Percentiles rank a stretch among this genome's conserved stretches.
These are phyloP conservation scores for Drosophila monieri DNA, from an alignment of 2,888 invertebrate genomes.

Conservation along the genomic window DNA sequence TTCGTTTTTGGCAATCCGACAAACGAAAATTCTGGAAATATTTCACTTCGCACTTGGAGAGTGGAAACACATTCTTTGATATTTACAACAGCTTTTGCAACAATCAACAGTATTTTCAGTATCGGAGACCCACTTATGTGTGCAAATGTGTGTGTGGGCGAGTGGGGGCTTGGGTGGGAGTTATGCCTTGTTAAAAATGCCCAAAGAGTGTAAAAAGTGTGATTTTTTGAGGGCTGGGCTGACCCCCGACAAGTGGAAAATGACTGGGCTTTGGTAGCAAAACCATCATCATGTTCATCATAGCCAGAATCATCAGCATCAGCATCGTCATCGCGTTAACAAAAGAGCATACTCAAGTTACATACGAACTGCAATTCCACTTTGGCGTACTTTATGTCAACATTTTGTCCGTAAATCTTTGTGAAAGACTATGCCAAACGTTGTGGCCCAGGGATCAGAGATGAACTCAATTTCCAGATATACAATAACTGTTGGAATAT, in stretches of 20 bases:
- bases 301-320: constrained; percentile 23
- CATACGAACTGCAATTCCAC: constrained; percentile 81
- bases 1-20: neutral
- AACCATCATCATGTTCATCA: constrained; percentile 32
- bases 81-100: constrained; percentile 19
- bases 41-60: neutral
- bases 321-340: constrained; percentile 71
- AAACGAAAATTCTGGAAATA: neutral
- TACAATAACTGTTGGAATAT: no score
- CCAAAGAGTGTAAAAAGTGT: constrained; percentile 57
- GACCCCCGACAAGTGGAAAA: constrained; percentile 31
- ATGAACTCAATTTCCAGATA: neutral
- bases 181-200: constrained; percentile 74
- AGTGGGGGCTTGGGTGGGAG: constrained; percentile 17
- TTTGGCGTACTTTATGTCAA: constrained; percentile 80
- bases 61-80: constrained; percentile 19
- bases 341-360: constrained; percentile 81
- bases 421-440: constrained; percentile 79
- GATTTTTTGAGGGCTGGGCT: constrained; percentile 21
- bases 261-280: constrained; percentile 29
- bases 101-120: constrained; percentile 38
- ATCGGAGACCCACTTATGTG: constrained; percentile 21
- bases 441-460: constrained; percentile 56
- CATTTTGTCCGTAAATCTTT: constrained; percentile 80
- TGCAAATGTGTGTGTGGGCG: constrained; percentile 13